These are phyloP conservation scores for Palythoa heliodiscus DNA, from an alignment of 92 coral and sea anemone genomes.

Conservation along the genomic window DNA sequence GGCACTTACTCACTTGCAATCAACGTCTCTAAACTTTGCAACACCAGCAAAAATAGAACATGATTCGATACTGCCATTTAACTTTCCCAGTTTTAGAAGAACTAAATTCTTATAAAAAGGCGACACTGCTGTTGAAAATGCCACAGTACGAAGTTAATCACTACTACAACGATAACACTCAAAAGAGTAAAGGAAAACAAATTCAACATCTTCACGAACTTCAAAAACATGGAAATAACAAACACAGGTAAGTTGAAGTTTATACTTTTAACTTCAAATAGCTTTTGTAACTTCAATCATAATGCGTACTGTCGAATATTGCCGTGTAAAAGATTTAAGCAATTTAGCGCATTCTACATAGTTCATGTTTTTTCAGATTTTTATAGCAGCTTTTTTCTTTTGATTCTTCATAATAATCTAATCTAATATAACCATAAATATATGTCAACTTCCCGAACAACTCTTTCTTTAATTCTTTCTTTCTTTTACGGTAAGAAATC, in stretches of 20 bases:
- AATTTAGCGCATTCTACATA: neutral
- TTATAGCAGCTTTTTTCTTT: too few species aligned
- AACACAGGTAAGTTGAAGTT: slow-evolving; percentile 6
- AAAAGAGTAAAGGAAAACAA: neutral
- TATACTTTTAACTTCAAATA: neutral
- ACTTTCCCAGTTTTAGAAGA: slow-evolving; percentile 19
- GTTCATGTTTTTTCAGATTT: too few species aligned
- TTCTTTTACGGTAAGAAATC: neutral
- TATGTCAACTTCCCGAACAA: neutral
- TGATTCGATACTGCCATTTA: neutral
- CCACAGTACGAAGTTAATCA: neutral
- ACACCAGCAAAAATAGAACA: slow-evolving; percentile 1
- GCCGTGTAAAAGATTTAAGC: too few species aligned
- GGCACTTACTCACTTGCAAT: neutral
- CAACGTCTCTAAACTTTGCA: neutral
- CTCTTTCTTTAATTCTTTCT: neutral
- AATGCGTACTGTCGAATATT: too few species aligned
- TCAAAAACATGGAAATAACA: slow-evolving; percentile 3
- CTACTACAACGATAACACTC: too few species aligned
- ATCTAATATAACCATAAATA: too few species aligned
- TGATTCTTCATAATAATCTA: too few species aligned
- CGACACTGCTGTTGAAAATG: neutral
- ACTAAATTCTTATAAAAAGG: slow-evolving; percentile 2
- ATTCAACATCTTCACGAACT: neutral
- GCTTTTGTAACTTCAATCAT: neutral